phyloP scores from a whole-genome alignment of 2,797 vertebrate species.

The Galagoides demidoff region DNA sequence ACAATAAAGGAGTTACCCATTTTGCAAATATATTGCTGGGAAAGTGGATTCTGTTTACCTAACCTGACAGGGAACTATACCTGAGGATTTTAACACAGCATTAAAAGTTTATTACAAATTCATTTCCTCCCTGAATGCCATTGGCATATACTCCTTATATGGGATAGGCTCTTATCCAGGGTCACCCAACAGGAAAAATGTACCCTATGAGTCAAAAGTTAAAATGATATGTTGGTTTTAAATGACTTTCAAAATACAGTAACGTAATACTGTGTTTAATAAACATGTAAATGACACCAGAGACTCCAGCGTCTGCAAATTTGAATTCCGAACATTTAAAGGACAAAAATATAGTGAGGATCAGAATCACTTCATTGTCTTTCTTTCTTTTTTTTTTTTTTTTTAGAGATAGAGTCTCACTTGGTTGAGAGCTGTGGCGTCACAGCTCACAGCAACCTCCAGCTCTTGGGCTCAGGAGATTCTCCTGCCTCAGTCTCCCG shows the following conservation, averaged over 20 bases:
- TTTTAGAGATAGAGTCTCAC: too few relatives aligned
- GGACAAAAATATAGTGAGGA: conserved; percentile 35
- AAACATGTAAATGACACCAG: not conserved
- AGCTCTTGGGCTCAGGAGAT: too few relatives aligned
- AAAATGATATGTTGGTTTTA: not conserved
- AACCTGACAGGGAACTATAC: not conserved
- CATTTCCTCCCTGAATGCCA: not conserved
- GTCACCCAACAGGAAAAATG: not conserved
- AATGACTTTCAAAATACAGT: not conserved
- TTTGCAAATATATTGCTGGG: not conserved
- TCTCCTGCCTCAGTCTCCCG: too few relatives aligned
- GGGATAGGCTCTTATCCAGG: not conserved
- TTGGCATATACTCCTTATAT: not conserved
- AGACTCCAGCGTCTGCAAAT: not conserved
- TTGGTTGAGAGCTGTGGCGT: too few relatives aligned
- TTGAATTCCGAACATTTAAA: conserved; percentile 55
- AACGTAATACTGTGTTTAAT: not conserved
- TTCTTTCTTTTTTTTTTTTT: too few relatives aligned
- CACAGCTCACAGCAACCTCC: too few relatives aligned
- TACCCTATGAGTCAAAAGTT: not conserved
- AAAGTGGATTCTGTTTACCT: not conserved
- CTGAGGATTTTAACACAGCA: not conserved
- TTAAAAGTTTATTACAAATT: not conserved
- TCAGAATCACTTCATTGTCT: not conserved
- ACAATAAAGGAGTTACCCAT: not conserved